A percentile compares a stretch with the other conserved stretches of the same genome.
These are phyloP conservation scores for Phenganax marumi DNA, from an alignment of 92 coral and sea anemone species.

Conservation along the genomic window DNA sequence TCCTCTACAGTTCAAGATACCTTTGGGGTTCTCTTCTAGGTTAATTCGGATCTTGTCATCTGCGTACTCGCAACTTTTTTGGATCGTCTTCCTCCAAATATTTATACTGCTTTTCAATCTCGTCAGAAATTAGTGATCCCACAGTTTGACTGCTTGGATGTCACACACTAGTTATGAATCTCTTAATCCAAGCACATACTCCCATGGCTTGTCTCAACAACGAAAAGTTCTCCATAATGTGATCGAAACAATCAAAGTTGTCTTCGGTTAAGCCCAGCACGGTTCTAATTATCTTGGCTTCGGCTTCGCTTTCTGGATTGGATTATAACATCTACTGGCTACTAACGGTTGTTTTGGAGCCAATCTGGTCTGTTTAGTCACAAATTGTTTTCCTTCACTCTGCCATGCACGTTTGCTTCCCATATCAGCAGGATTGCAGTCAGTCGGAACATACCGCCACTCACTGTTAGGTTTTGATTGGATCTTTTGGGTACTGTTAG, in stretches of 20 bases:
- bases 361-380: constrained; percentile 32
- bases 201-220: constrained; percentile 29
- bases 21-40: neutral
- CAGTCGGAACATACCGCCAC: constrained; percentile 53
- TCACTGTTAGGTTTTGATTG: constrained; percentile 33
- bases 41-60: constrained; percentile 9
- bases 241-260: constrained; percentile 18
- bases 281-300: constrained; percentile 35
- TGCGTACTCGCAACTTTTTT: neutral
- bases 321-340: constrained; percentile 36
- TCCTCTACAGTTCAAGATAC: neutral
- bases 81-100: neutral
- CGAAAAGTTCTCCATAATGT: constrained; percentile 46
- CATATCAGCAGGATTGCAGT: constrained; percentile 54
- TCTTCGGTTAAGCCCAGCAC: constrained; percentile 32
- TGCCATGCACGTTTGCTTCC: constrained; percentile 57
- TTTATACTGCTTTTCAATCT: neutral
- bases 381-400: constrained; percentile 31
- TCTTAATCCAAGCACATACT: constrained; percentile 45
- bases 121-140: constrained; percentile 42
- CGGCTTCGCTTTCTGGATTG: constrained; percentile 43
- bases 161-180: constrained; percentile 39
- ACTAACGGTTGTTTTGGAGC: constrained; percentile 11
- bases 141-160: constrained; percentile 8
- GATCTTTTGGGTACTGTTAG: constrained; percentile 1